These are phyloP conservation scores for Aratinga solstitialis DNA, from an alignment of 2,797 vertebrate genomes.

Conservation along the genomic window DNA sequence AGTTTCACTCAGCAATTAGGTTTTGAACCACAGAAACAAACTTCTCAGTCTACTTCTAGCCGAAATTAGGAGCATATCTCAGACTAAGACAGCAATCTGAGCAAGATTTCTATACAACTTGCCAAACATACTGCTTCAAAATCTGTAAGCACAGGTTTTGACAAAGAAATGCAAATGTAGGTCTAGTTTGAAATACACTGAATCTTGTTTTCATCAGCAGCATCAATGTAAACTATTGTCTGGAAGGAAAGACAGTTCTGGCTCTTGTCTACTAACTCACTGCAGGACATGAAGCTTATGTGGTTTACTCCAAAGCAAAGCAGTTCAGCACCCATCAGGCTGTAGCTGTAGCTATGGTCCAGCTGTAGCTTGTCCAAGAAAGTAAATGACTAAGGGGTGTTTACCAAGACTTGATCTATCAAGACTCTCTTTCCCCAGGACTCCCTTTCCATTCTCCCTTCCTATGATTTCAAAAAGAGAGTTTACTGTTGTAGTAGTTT, in stretches of 20 bases:
- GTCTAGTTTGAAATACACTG: neutral
- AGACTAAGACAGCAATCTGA: neutral
- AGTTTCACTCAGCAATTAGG: neutral
- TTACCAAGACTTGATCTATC: neutral
- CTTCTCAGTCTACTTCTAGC: neutral
- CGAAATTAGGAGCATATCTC: neutral
- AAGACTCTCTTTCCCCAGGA: neutral
- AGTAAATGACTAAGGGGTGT: neutral
- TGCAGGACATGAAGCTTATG: neutral
- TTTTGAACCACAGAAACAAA: conserved; percentile 14
- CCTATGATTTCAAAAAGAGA: neutral
- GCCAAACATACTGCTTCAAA: neutral
- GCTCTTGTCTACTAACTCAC: neutral
- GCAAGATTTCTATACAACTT: neutral
- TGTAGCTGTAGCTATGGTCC: neutral
- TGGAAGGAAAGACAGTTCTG: neutral
- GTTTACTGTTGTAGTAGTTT: neutral
- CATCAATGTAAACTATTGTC: neutral
- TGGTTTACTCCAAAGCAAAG: neutral
- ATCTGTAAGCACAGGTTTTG: neutral
- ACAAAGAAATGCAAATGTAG: neutral
- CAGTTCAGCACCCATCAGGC: neutral
- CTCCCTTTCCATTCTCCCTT: neutral
- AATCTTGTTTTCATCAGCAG: neutral
- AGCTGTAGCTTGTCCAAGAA: neutral